Evolutionary conservation across 2,888 invertebrate genomes (phyloP).

Genomic region (Ichneumon xanthorius): DNA sequence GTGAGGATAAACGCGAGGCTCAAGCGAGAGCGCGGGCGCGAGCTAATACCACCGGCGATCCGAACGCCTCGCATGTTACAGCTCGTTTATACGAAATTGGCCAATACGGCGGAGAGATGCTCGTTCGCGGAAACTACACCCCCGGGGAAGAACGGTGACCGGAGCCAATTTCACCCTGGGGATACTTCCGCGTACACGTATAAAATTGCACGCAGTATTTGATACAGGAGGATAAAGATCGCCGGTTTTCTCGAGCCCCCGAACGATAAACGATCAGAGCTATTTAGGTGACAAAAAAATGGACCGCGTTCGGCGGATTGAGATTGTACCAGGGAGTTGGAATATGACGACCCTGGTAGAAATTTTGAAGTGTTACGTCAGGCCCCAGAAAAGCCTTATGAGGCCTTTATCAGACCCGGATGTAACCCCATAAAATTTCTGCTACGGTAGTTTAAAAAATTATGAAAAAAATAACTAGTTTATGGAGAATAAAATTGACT

Average conservation of each 20-base stretch:
- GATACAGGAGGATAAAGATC: background rate
- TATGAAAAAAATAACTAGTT: background rate
- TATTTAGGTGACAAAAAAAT: background rate
- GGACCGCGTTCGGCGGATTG: background rate
- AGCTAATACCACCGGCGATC: slow-evolving; percentile 18
- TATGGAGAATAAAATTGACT: background rate
- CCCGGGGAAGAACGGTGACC: slow-evolving; percentile 65
- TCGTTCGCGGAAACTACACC: slow-evolving; percentile 68
- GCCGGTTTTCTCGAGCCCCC: background rate
- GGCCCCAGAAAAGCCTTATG: background rate
- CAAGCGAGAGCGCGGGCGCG: background rate
- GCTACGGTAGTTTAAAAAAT: background rate
- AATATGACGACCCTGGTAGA: background rate
- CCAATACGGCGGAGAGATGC: slow-evolving; percentile 56
- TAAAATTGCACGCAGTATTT: background rate
- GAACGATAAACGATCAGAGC: slow-evolving; percentile 8
- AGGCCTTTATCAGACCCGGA: too few relatives aligned
- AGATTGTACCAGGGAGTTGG: background rate
- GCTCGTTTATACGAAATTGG: slow-evolving; percentile 68
- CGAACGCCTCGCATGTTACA: slow-evolving; percentile 5
- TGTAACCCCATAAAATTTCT: background rate
- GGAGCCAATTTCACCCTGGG: slow-evolving; percentile 79
- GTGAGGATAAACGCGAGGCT: slow-evolving; percentile 37
- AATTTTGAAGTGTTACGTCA: background rate
- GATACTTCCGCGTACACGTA: slow-evolving; percentile 54